Evolutionary conservation across 2,113 vertebrate species (phyloP).

Genomic region (Microcebus murinus): DNA sequence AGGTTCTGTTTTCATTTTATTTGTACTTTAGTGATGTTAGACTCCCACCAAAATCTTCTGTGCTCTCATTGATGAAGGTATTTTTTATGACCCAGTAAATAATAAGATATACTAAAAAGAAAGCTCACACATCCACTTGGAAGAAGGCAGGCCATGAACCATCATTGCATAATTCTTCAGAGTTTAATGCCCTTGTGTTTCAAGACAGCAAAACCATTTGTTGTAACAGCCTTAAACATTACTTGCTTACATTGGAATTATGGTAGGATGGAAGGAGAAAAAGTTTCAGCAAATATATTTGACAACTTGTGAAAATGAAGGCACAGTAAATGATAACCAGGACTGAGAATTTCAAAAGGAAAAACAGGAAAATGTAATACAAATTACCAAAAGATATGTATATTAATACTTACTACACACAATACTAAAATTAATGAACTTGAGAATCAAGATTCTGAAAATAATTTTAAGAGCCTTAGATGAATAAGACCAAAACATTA

Average conservation of each 20-base stretch:
- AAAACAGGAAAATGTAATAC: background rate
- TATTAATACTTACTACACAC: background rate
- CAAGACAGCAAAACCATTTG: background rate
- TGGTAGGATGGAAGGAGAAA: background rate
- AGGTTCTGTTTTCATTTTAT: background rate
- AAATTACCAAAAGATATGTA: conserved; percentile 6
- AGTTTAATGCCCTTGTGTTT: background rate
- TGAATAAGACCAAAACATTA: conserved; percentile 2
- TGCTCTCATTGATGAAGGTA: background rate
- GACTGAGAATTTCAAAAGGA: background rate
- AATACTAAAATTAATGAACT: background rate
- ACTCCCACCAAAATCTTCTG: background rate
- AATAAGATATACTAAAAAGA: background rate
- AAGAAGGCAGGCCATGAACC: background rate
- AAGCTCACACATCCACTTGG: background rate
- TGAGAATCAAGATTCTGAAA: conserved; percentile 40
- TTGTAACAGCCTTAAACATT: background rate
- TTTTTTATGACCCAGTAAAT: background rate
- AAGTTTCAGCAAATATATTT: background rate
- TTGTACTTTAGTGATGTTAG: background rate
- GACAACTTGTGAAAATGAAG: background rate
- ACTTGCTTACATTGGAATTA: background rate
- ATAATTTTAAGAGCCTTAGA: conserved; percentile 41
- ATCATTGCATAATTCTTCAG: background rate
- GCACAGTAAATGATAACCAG: background rate